phyloP scores from a whole-genome alignment of 2,797 vertebrate genomes.

The Hoplostethus atlanticus region DNA sequence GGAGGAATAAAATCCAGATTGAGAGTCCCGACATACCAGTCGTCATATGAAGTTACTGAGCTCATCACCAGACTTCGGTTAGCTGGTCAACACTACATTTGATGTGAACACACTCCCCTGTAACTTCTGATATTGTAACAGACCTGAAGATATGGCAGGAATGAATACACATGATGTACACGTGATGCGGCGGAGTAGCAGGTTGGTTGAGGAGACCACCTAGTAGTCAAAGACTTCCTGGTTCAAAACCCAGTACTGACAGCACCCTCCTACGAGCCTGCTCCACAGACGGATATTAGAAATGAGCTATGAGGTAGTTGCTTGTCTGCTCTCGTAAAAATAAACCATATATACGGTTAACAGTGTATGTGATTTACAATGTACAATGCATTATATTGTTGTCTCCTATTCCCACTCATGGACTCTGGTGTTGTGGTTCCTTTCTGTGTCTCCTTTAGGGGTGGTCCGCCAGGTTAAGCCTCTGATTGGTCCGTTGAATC shows the following conservation, averaged over 20 bases:
- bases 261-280: too few species aligned
- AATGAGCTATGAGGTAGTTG: too few species aligned
- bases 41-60: conserved; percentile 16
- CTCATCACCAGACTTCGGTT: conserved; percentile 11
- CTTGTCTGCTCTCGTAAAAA: not conserved
- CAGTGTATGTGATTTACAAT: not conserved
- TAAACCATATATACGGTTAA: not conserved
- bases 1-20: conserved; percentile 31
- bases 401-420: too few species aligned
- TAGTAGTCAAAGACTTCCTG: too few species aligned
- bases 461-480: conserved; percentile 94
- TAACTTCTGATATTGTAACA: not conserved
- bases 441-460: conserved; percentile 80
- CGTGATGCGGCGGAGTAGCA: not conserved
- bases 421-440: conserved; percentile 9
- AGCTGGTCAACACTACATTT: conserved; percentile 16
- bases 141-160: not conserved
- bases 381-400: not conserved
- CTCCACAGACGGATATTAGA: too few species aligned
- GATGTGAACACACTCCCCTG: conserved; percentile 10
- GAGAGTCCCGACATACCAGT: conserved; percentile 30
- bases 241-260: too few species aligned
- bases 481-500: conserved; percentile 89
- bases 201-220: not conserved
- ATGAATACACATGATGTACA: not conserved